Evolutionary conservation across 2,797 vertebrate species (phyloP).

Genomic region (Phrynocephalus vlangalii): DNA sequence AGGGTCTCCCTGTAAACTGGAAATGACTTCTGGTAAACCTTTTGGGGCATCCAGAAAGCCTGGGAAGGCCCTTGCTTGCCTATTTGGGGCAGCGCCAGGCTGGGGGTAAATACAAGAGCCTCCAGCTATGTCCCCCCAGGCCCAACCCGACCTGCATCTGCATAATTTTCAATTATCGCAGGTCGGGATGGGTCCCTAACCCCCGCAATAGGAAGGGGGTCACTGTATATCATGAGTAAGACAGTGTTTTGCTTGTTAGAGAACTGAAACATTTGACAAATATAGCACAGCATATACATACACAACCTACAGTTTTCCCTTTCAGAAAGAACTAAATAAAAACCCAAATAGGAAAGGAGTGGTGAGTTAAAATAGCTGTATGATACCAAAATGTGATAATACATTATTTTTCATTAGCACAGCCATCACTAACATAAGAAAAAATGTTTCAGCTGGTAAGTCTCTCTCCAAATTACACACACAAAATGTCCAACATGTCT

Average conservation of each 20-base stretch:
- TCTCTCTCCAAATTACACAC: not conserved
- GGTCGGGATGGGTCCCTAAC: no score
- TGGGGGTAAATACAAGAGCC: no score
- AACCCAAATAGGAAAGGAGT: not conserved
- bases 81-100: no score
- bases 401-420: not conserved
- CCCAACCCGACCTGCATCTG: no score
- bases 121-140: no score
- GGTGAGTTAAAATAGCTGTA: not conserved
- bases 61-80: no score
- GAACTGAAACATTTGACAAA: not conserved
- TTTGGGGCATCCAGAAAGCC: no score
- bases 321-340: not conserved
- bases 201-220: no score
- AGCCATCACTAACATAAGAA: not conserved
- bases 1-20: no score
- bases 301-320: not conserved
- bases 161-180: no score
- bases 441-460: not conserved
- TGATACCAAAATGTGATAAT: not conserved
- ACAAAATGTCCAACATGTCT: constrained; percentile 8
- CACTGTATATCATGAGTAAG: not conserved
- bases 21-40: no score
- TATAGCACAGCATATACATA: not conserved
- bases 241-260: not conserved